Evolutionary conservation across 2,888 invertebrate species (phyloP), one percentile per base, ranked within the genome.

Genomic region (Polietes domitor): DNA sequence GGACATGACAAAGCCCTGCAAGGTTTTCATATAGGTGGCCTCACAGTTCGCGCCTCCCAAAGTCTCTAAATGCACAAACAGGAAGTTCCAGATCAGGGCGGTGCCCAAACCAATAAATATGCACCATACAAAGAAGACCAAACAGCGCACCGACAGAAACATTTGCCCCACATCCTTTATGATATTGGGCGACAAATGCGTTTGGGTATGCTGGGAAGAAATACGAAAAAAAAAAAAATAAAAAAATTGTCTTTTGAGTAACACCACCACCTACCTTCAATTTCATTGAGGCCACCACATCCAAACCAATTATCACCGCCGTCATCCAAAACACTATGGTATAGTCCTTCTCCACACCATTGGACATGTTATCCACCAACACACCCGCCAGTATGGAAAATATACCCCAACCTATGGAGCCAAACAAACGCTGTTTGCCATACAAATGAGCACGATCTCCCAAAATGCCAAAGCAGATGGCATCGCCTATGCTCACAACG

Each of bases 361-460:
- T 92, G 77, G 96, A 97, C 87, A 95, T 94, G 26, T 93, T 88
- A 89, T 97, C 97, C 17, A 97, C 96, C 0, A 97, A 92, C n/a
- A 95, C 93, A 0, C 97, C 98, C 1, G 96, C 94, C 17, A 96
- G 89, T 28, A 97, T 93, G 0, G 96, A 95, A 88, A 97, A 94
- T 71, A 96, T 91, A 19, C 97, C 98, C 95, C 96, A 97, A 0
- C 97, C 98, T 1, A 98, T 93, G 0, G 98, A 96, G 0, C 98
- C 98, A 95, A 96, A 98, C 82, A 97, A 93, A 58, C 97, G 94
- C 90, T 98, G 98, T 87, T 95, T 94, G 0, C 98, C 98, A 91
- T 97, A 98, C 28, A 94, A 93, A 65, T 95, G 94, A n/a, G 95
- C 94, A 74, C 94, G 94, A 4, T 95, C 94, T 63, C 96, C 97